Base-by-base conservation (phyloP, 1,140 invertebrate species). In the Drosophila repleta region DNA sequence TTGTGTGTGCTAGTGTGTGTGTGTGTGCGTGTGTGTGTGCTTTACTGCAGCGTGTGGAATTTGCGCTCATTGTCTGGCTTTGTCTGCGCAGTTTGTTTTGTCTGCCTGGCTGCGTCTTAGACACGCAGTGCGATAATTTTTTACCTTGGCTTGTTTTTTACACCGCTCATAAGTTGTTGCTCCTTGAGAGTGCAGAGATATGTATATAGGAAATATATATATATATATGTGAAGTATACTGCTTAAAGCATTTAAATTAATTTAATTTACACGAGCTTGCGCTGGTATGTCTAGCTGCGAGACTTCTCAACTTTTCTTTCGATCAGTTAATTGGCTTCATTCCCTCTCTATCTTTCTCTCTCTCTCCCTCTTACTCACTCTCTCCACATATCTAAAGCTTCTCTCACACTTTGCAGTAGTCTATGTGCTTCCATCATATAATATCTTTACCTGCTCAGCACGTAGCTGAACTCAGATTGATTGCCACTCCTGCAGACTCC, bases 61-160 rank as follows among this genome's bases (percentile, higher is more conserved):
- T 21, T 26, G 15, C 7, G 39, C 15, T 17, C 43, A 24, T 62
- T 58, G 55, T 61, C 65, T 68, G 56, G 35, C 65, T 37, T 62
- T 62, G 56, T 68, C 70, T 68, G 65, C 65, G 26, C 55, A 67
- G 64, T 61, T 73, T 61, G 62, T 65, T 68, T 55, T 62, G 64
- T 68, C 43, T 68, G 70, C 65, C 46, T 62, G 49, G 26, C 57
- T 61, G 57, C 64, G 52, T 68, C 57, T 73, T 57, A 73, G 64
- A 56, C 70, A 73, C 70, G 57, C 64, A 68, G 51, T 68, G 57
- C 26, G 48, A 73, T 62, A 49, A 73, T 73, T 62, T 68, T 62
- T 62, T 55, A 60, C 55, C 62, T 66, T 32, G 24, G 13, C 32
- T 46, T 41, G n/a, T 55, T 48, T 61, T 18, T 8, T 69, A 46